phyloP scores from a whole-genome alignment of 2,888 invertebrate genomes.

The Miltochrista miniata region DNA sequence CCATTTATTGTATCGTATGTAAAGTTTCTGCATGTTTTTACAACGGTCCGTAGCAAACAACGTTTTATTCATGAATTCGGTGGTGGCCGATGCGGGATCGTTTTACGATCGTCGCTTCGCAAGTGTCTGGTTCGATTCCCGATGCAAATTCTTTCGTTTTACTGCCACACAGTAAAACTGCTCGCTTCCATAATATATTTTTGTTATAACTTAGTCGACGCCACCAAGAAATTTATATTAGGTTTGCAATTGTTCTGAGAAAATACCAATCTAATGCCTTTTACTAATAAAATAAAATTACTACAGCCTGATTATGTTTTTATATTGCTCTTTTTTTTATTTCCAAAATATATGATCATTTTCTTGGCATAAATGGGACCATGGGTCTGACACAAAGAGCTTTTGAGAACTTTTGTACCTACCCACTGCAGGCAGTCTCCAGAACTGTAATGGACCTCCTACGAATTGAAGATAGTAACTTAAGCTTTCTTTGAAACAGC shows the following conservation, averaged over 20 bases:
- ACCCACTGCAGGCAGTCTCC: no score
- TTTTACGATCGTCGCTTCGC: conserved; percentile 75
- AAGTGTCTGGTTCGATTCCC: conserved; percentile 68
- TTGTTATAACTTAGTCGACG: conserved; percentile 46
- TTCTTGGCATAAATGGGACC: no score
- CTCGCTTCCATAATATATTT: conserved; percentile 67
- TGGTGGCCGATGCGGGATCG: conserved; percentile 59
- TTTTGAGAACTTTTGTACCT: no score
- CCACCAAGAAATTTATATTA: conserved; percentile 53
- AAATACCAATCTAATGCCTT: conserved; percentile 39
- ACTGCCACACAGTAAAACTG: conserved; percentile 67
- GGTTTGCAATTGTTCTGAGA: conserved; percentile 57
- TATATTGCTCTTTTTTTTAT: no score
- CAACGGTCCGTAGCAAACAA: conserved; percentile 24
- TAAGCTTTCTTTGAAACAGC: no score
- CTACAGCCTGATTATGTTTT: no score
- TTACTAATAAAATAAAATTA: no score
- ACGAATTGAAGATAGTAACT: no score
- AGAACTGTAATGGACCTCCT: no score
- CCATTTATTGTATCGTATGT: conserved; percentile 12
- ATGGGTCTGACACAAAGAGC: no score
- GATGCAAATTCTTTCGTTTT: conserved; percentile 69
- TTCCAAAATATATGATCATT: no score
- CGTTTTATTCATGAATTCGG: conserved; percentile 68
- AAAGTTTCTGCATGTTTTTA: conserved; percentile 18